Percentiles rank a stretch among this genome's conserved stretches.
Evolutionary conservation across 1,140 invertebrate genomes (phyloP).

Genomic region (Drosophila obscura): DNA sequence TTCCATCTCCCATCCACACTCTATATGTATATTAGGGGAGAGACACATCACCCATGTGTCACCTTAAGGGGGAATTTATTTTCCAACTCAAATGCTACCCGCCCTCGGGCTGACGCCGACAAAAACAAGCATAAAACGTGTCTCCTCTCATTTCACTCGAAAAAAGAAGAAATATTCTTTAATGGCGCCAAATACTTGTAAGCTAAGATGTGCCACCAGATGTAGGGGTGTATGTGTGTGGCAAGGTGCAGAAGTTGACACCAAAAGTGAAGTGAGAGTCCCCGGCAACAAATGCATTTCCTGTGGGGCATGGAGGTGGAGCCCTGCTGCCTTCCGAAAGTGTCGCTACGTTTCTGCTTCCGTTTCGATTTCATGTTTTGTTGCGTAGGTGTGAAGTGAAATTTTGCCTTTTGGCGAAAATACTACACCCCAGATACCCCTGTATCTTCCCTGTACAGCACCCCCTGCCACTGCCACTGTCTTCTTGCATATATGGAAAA

Average conservation of each 20-base stretch:
- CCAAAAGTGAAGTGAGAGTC: conserved; percentile 28
- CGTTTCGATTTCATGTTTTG: conserved; percentile 69
- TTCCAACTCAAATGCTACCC: conserved; percentile 44
- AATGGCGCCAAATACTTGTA: conserved; percentile 48
- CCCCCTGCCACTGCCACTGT: background rate
- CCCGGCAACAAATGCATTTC: conserved; percentile 62
- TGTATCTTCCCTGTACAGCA: background rate
- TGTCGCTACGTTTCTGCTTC: conserved; percentile 43
- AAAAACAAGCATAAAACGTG: conserved; percentile 61
- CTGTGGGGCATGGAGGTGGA: conserved; percentile 35
- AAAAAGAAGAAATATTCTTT: conserved; percentile 47
- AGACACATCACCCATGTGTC: conserved; percentile 45
- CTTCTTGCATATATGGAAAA: conserved; percentile 14
- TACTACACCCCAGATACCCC: background rate
- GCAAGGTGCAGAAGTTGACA: conserved; percentile 38
- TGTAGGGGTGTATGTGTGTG: no score
- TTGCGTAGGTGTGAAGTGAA: conserved; percentile 73
- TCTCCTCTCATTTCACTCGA: conserved; percentile 32
- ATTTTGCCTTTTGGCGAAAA: conserved; percentile 45
- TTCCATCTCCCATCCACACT: background rate
- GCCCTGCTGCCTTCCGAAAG: background rate
- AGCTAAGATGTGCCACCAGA: conserved; percentile 6
- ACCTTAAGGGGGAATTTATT: conserved; percentile 35
- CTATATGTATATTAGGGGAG: no score
- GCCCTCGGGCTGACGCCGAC: conserved; percentile 39